Evolutionary conservation across 2,888 invertebrate genomes (phyloP).

Genomic region (Tridacna crocea): DNA sequence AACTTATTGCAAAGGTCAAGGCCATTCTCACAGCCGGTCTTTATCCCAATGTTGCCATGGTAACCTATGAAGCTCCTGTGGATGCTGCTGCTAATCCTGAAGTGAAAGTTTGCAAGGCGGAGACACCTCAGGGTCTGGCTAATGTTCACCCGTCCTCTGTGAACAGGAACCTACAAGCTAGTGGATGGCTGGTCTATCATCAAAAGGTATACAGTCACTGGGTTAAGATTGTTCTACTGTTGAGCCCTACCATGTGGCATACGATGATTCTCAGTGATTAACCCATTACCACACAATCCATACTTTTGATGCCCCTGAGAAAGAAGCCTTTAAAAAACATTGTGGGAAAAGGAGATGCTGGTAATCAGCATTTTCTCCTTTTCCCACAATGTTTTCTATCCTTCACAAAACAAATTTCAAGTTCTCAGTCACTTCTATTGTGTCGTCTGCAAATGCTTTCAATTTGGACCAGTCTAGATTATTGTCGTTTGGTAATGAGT

Average conservation of each 20-base stretch:
- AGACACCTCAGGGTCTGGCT: slow-evolving; percentile 78
- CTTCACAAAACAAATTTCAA: neutral
- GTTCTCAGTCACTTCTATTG: too few species aligned
- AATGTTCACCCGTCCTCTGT: slow-evolving; percentile 81
- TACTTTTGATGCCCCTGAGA: too few species aligned
- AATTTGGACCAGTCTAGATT: too few species aligned
- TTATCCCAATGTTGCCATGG: slow-evolving; percentile 91
- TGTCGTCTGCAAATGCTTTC: too few species aligned
- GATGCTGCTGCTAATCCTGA: slow-evolving; percentile 73
- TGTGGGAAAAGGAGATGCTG: neutral
- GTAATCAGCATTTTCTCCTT: neutral
- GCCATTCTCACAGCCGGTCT: slow-evolving; percentile 94
- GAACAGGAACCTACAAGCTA: slow-evolving; percentile 75
- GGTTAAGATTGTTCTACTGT: too few species aligned
- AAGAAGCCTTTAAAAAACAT: too few species aligned
- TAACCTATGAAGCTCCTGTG: slow-evolving; percentile 68
- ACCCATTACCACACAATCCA: too few species aligned
- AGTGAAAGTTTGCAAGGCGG: slow-evolving; percentile 72
- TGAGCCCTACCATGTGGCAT: too few species aligned
- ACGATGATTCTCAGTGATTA: too few species aligned
- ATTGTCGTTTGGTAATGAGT: too few species aligned
- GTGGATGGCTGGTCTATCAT: slow-evolving; percentile 80
- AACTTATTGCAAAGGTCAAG: slow-evolving; percentile 77
- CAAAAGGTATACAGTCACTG: slow-evolving; percentile 76
- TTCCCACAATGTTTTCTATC: neutral